Conservation (phyloP, 2,113 vertebrate species). For the Herpetotheres cachinnans region DNA sequence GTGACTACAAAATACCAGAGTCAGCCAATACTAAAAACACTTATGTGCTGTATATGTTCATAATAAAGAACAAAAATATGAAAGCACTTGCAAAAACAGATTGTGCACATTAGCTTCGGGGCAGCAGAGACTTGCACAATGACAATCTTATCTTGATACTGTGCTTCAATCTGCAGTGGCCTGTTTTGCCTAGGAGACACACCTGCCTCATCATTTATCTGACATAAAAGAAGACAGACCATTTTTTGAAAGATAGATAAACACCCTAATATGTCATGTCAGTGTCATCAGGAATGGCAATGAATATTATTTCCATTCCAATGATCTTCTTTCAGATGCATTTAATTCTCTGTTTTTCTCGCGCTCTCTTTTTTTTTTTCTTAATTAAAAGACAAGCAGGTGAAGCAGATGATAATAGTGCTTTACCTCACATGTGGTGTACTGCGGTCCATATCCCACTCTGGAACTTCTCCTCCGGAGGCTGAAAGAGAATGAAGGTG, state of each 20-base stretch:
- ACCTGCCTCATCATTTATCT: not conserved
- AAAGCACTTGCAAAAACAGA: conserved; percentile 25
- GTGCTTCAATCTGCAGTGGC: not conserved
- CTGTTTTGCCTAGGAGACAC: not conserved
- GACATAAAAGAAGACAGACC: not conserved
- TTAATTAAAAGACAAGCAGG: not conserved
- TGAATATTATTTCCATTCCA: not conserved
- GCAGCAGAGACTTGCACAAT: not conserved
- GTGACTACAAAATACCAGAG: conserved; percentile 49
- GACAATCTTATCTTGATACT: not conserved
- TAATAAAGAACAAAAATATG: conserved; percentile 24
- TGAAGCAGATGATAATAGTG: not conserved
- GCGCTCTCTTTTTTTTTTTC: not conserved
- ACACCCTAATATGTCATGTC: not conserved
- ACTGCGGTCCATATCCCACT: not conserved
- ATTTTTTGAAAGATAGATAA: not conserved
- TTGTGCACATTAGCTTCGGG: not conserved
- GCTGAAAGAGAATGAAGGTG: not conserved
- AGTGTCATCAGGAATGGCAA: not conserved
- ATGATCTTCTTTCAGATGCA: not conserved
- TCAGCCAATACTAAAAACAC: conserved; percentile 43
- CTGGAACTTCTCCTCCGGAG: not conserved
- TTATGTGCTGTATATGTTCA: not conserved
- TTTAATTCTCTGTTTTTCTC: not conserved
- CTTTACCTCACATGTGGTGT: not conserved